These are phyloP conservation scores for Malurus cyaneus DNA, from an alignment of 2,113 vertebrate genomes.

Conservation along the genomic window DNA sequence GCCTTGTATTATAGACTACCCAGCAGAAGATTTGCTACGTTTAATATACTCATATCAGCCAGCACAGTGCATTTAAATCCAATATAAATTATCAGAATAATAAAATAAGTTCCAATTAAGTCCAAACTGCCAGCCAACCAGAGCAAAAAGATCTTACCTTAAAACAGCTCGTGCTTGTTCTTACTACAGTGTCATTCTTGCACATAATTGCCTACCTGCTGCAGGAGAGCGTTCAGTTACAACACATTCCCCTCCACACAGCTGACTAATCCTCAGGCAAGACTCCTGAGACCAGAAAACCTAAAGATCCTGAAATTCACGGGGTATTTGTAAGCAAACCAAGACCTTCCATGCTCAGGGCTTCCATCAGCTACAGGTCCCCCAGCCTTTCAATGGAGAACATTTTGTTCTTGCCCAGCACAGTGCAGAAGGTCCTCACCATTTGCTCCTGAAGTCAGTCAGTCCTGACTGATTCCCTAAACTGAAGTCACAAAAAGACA, in stretches of 20 bases:
- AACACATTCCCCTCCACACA: neutral
- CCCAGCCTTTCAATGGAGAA: neutral
- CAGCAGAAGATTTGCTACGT: neutral
- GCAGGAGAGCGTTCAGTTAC: neutral
- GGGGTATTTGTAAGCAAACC: neutral
- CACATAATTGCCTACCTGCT: neutral
- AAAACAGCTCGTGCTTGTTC: neutral
- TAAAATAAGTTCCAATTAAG: neutral
- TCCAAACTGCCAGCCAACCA: neutral
- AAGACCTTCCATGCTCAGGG: neutral
- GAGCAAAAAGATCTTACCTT: neutral
- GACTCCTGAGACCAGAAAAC: neutral
- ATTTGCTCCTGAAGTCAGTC: too few relatives aligned
- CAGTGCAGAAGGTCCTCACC: neutral
- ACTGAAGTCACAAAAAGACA: neutral
- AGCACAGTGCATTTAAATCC: neutral
- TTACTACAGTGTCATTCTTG: neutral
- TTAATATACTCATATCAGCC: conserved; percentile 6
- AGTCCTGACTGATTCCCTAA: too few relatives aligned
- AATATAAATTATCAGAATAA: conserved; percentile 1
- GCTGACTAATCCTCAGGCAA: neutral
- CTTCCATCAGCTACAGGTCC: neutral
- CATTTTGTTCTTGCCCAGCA: neutral
- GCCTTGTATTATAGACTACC: neutral
- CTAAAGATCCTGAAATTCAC: neutral